These are phyloP conservation scores for Etheostoma nigrum DNA, from an alignment of 2,797 vertebrate genomes.

Conservation along the genomic window DNA sequence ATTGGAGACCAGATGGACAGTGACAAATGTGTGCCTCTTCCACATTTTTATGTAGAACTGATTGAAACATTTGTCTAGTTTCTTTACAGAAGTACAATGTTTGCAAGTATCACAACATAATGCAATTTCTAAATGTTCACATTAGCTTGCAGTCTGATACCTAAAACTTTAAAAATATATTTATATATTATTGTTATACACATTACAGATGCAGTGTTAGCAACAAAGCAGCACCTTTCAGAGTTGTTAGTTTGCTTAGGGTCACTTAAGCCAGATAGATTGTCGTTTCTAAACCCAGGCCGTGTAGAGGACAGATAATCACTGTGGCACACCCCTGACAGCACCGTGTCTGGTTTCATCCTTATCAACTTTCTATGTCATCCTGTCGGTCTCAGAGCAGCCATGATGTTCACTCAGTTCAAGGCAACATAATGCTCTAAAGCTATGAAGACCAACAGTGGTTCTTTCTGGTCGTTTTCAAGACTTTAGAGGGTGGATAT, in stretches of 20 bases:
- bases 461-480: slow-evolving; percentile 8
- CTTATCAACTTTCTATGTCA: slow-evolving; percentile 39
- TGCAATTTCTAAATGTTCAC: not conserved
- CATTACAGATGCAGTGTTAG: slow-evolving; percentile 4
- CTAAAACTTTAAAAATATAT: too few species aligned
- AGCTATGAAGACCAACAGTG: not conserved
- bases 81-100: not conserved
- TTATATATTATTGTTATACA: too few species aligned
- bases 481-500: not conserved
- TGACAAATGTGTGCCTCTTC: not conserved
- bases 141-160: not conserved
- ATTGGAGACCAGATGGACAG: not conserved
- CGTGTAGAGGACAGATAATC: slow-evolving; percentile 10
- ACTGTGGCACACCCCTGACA: slow-evolving; percentile 39
- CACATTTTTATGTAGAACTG: not conserved
- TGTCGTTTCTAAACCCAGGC: not conserved
- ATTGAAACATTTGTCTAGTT: not conserved
- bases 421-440: not conserved
- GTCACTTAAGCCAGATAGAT: slow-evolving; percentile 1
- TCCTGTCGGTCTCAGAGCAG: not conserved
- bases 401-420: slow-evolving; percentile 1
- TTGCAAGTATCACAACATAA: not conserved
- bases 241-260: not conserved
- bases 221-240: not conserved
- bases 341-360: slow-evolving; percentile 2